These are phyloP conservation scores for Lasioglossum villosulum DNA, from an alignment of 2,888 invertebrate species.

Conservation along the genomic window DNA sequence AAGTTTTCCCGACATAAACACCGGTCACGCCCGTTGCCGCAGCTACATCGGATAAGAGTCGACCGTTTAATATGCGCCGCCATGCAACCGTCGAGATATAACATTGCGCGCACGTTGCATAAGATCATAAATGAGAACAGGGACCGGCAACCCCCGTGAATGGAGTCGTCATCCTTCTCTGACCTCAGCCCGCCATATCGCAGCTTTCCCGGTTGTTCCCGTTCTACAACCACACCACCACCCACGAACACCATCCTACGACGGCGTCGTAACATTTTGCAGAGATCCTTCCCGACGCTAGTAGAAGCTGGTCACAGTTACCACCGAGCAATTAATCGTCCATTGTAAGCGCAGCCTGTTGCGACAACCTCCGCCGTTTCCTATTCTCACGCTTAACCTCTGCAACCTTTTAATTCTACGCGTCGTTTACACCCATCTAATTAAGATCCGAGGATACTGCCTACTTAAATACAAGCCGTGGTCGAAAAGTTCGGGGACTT, in stretches of 20 bases:
- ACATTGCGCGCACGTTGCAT: constrained; percentile 80
- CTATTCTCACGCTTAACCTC: not conserved
- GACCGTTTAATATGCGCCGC: constrained; percentile 77
- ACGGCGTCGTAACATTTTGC: constrained; percentile 22
- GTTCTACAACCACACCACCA: constrained; percentile 10
- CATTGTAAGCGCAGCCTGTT: constrained; percentile 37
- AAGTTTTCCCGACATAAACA: constrained; percentile 55
- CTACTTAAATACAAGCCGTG: not conserved
- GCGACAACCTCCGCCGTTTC: constrained; percentile 2
- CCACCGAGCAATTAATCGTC: constrained; percentile 44
- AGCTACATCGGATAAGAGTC: constrained; percentile 69
- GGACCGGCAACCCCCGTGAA: constrained; percentile 74
- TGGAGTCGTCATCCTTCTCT: constrained; percentile 77
- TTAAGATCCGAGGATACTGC: not conserved
- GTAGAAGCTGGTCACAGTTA: constrained; percentile 32
- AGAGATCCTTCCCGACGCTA: not conserved
- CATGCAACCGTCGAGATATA: constrained; percentile 72
- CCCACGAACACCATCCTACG: constrained; percentile 11
- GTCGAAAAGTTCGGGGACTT: not conserved
- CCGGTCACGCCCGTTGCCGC: constrained; percentile 64
- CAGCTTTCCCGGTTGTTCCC: constrained; percentile 33
- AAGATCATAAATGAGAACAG: constrained; percentile 80
- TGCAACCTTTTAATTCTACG: constrained; percentile 16
- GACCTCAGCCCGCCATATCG: constrained; percentile 54
- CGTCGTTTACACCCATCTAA: constrained; percentile 6